Conservation (phyloP, 2,888 invertebrate species). For the Nomada goodeniana region DNA sequence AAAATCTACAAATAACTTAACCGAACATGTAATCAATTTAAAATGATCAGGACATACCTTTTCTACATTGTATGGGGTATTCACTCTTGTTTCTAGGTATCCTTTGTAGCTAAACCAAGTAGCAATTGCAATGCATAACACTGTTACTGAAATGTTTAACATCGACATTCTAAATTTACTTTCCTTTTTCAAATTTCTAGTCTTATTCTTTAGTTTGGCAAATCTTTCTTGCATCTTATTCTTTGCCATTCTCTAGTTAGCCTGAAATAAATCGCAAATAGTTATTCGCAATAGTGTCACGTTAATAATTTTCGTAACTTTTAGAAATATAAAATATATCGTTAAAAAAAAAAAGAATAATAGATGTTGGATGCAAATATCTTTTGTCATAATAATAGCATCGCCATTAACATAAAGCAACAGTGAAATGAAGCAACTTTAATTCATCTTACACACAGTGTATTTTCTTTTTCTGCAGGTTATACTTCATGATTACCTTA, state of each 20-base stretch:
- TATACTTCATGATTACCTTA: constrained; percentile 29
- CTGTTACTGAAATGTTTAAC: constrained; percentile 74
- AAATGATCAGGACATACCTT: constrained; percentile 86
- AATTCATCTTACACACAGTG: constrained; percentile 13
- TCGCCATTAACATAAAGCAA: constrained; percentile 27
- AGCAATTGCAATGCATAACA: constrained; percentile 88
- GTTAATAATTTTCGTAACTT: not conserved
- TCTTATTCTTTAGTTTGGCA: constrained; percentile 66
- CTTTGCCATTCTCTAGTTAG: constrained; percentile 72
- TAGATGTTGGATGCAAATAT: constrained; percentile 6
- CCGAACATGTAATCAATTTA: not conserved
- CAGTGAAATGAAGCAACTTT: constrained; percentile 6
- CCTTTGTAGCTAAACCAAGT: constrained; percentile 92
- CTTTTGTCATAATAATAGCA: not conserved
- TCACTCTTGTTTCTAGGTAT: constrained; percentile 94
- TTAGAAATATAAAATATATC: not conserved
- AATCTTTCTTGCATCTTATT: constrained; percentile 71
- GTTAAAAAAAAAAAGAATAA: no score
- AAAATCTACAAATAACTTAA: no score
- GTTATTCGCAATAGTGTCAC: not conserved
- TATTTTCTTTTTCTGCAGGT: constrained; percentile 38
- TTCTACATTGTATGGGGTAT: constrained; percentile 92
- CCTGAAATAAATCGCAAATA: constrained; percentile 33
- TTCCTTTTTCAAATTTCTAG: constrained; percentile 55
- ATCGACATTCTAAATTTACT: constrained; percentile 66